Base-by-base conservation (phyloP, 2,888 invertebrate genomes). In the Fabriciana adippe region DNA sequence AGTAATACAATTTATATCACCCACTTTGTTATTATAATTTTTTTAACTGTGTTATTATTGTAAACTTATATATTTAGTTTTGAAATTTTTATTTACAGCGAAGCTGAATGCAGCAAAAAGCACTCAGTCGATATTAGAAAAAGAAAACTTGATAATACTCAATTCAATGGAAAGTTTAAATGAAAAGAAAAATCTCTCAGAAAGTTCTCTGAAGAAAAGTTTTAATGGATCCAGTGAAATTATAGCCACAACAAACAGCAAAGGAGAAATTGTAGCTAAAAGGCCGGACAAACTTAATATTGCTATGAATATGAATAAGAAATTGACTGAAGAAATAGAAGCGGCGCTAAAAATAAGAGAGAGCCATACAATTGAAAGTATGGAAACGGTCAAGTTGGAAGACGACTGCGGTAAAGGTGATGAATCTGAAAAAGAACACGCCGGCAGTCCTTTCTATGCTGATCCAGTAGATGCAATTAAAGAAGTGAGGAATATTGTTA, bases 371-470 rank as follows among this genome's bases (percentile, higher is more conserved):
- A 82, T 84, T 72, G 92, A 92, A 73, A 93, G 92, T 77, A 93
- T 93, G 88, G 93, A 93, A 76, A 92, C 92, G 5, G 85, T 93
- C 3, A 93, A 91, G 80, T 73, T 90, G 64, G 92, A 92, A 77
- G 92, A 92, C 73, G 88, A 89, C 73, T 80, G 78, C 70, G 75
- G 79, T 6, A 85, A 85, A 70, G 84, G 83, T 64, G 83, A 80
- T 55, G 86, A 88, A 63, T 85, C 86, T 63, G 93, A 92, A 72
- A 89, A 92, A 71, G 93, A 93, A 70, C 96, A 96, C 74, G 95
- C 97, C 81, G 95, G 95, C 15, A 97, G 97, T 83, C 97, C 97
- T 1, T 97, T 97, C 81, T 97, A 97, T 81, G 97, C 97, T 2
- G 97, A 97, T 86, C 97, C 97, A 41, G 97, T 97, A 14, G 97